phyloP scores from a whole-genome alignment of 2,797 vertebrate species.

The Coendou prehensilis region DNA sequence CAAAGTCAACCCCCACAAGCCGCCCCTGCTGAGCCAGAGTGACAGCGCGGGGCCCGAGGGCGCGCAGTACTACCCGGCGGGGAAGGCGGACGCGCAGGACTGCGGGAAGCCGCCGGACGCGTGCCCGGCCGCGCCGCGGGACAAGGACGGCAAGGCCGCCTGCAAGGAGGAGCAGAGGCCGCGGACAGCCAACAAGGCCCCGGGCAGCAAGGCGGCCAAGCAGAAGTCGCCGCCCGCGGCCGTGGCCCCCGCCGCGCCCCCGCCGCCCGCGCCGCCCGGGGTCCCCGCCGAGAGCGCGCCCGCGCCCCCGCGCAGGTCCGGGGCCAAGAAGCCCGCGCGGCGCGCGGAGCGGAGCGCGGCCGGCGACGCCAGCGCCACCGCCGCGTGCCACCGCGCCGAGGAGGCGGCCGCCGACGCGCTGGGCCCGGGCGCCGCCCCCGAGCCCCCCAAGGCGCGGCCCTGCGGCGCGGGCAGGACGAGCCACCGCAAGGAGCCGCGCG shows the following conservation, averaged over 20 bases:
- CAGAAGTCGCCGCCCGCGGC: conserved; percentile 85
- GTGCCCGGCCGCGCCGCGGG: conserved; percentile 79
- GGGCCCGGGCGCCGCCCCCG: conserved; percentile 70
- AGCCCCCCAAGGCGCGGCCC: conserved; percentile 88
- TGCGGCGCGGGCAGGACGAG: conserved; percentile 79
- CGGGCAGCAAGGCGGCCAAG: conserved; percentile 85
- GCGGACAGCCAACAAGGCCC: conserved; percentile 87
- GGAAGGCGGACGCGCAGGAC: conserved; percentile 84
- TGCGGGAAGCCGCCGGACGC: conserved; percentile 73
- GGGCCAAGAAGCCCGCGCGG: conserved; percentile 88
- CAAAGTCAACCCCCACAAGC: conserved; percentile 93
- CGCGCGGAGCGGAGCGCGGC: conserved; percentile 85
- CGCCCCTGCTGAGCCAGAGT: conserved; percentile 90
- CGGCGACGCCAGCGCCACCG: conserved; percentile 70
- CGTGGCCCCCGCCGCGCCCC: conserved; percentile 58
- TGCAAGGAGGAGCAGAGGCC: conserved; percentile 88
- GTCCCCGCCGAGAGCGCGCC: conserved; percentile 32
- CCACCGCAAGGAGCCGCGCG: conserved; percentile 87
- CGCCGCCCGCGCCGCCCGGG: conserved; percentile 78
- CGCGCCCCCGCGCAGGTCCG: conserved; percentile 61
- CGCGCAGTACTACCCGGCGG: conserved; percentile 82
- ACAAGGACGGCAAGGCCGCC: conserved; percentile 90
- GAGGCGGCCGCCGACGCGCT: conserved; percentile 85
- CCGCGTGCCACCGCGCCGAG: conserved; percentile 79
- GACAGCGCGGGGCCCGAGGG: conserved; percentile 85